Percentiles rank a stretch among this genome's conserved stretches.
These are phyloP conservation scores for Exephanes ischioxanthus DNA, from an alignment of 2,888 invertebrate genomes.

Conservation along the genomic window DNA sequence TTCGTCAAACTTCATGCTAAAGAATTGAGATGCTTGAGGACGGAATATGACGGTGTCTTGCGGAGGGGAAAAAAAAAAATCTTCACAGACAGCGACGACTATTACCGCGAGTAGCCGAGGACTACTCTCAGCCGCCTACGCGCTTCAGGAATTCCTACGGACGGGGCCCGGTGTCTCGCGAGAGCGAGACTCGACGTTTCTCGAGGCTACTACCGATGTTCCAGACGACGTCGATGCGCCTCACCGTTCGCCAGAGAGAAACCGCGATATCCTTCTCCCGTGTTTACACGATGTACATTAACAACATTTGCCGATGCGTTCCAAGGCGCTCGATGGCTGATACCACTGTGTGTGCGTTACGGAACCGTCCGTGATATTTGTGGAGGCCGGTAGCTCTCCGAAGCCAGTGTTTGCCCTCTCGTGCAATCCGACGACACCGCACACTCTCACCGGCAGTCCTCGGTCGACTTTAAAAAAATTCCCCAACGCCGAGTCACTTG, in stretches of 20 bases:
- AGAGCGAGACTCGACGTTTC: conserved; percentile 34
- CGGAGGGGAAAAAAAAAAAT: background rate
- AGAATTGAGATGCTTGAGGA: too few relatives aligned
- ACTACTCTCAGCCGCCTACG: conserved; percentile 60
- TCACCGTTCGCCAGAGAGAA: conserved; percentile 10
- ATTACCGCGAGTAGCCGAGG: background rate
- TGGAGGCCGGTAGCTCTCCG: conserved; percentile 17
- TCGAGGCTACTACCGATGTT: conserved; percentile 45
- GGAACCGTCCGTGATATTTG: background rate
- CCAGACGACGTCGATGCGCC: conserved; percentile 20
- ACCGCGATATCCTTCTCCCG: conserved; percentile 20
- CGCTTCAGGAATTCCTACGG: conserved; percentile 67
- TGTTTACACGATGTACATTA: conserved; percentile 58
- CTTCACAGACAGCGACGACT: background rate
- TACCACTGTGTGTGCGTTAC: background rate
- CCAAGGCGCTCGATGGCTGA: conserved; percentile 17
- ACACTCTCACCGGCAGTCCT: background rate
- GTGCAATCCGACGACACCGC: background rate
- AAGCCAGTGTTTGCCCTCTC: conserved; percentile 18
- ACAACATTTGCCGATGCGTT: conserved; percentile 53
- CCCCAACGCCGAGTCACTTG: background rate
- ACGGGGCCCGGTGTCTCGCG: conserved; percentile 30
- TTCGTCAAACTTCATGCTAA: too few relatives aligned
- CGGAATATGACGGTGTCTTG: background rate
- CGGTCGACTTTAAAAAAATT: background rate